Base-by-base conservation (phyloP, 2,797 vertebrate species). In the Bovichtus diacanthus region DNA sequence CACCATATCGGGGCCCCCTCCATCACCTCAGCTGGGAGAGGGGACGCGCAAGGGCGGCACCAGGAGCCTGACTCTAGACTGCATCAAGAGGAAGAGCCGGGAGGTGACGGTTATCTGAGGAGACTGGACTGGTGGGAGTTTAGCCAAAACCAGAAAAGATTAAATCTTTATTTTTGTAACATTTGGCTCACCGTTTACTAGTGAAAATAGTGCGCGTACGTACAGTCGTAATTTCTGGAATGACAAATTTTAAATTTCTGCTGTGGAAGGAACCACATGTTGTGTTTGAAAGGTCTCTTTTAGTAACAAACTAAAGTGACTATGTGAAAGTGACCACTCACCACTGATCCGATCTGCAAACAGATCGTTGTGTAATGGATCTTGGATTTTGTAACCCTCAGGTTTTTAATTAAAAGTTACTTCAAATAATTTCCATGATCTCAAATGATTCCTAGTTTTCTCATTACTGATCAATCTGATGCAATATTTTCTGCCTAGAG, bases 21-120 rank as follows among this genome's bases (percentile, higher is more conserved):
- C 77, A 0, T 88, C 89, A 1, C 92, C 92, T 19, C 90, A 90
- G 61, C 4, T 86, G 9, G 89, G 92, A 18, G 95, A 95, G n/a
- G 93, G 85, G 5, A 74, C 63, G 5, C 95, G 91, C 15, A 96
- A 95, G 80, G 53, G 90, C 18, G 59, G 88, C 23, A 87, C 93
- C 49, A 93, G 90, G 21, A 95, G 95, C 70, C 90, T 95, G 60
- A 90, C 94, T 1, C 85, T 96, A 0, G 96, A 97, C 88, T 96
- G 95, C 66, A 95, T 95, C 15, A 97, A 96, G 90, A 94, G 92
- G 86, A 97, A 96, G 85, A 96, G 90, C 60, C 93, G 95, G 54
- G 96, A 97, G 75, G 95, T 96, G 78, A 96, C 95, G 0, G 93
- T 95, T 80, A 95, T 95, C 82, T 96, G 88, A 95, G 46, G 0